Conservation (phyloP, 1,140 invertebrate species). For the Drosophila insularis region DNA sequence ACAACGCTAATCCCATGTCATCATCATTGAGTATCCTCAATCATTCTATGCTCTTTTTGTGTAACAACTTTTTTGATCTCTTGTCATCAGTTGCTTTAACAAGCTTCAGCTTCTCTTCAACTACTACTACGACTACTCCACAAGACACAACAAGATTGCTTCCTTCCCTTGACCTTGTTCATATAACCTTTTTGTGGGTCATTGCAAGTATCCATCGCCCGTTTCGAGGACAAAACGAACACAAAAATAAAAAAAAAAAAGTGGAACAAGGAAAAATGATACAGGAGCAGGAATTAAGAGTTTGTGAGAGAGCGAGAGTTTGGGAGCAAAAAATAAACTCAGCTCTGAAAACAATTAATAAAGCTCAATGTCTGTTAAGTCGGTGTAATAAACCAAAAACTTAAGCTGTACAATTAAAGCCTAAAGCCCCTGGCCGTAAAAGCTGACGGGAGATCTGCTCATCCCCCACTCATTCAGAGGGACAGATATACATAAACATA, state of each 20-base stretch:
- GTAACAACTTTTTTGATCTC: conserved; percentile 21
- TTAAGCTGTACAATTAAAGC: conserved; percentile 76
- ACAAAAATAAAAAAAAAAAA: no score
- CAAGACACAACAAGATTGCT: conserved; percentile 13
- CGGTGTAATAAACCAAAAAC: conserved; percentile 67
- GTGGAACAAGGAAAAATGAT: neutral
- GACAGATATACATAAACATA: neutral
- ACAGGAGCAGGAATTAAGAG: neutral
- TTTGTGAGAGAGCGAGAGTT: no score
- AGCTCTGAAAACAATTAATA: conserved; percentile 66
- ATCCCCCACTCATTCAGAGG: neutral
- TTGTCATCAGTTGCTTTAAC: conserved; percentile 37
- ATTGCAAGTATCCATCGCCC: neutral
- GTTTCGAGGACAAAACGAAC: conserved; percentile 7
- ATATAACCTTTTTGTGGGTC: conserved; percentile 30
- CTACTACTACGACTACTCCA: neutral
- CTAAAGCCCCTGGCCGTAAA: conserved; percentile 40
- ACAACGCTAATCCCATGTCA: conserved; percentile 2
- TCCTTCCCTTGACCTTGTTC: conserved; percentile 27
- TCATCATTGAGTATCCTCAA: neutral
- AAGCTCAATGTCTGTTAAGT: conserved; percentile 64
- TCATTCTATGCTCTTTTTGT: conserved; percentile 7
- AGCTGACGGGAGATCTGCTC: neutral
- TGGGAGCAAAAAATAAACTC: conserved; percentile 6
- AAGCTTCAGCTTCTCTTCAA: conserved; percentile 13